phyloP scores from a whole-genome alignment of 2,888 invertebrate genomes.

The Amorpha juglandis region DNA sequence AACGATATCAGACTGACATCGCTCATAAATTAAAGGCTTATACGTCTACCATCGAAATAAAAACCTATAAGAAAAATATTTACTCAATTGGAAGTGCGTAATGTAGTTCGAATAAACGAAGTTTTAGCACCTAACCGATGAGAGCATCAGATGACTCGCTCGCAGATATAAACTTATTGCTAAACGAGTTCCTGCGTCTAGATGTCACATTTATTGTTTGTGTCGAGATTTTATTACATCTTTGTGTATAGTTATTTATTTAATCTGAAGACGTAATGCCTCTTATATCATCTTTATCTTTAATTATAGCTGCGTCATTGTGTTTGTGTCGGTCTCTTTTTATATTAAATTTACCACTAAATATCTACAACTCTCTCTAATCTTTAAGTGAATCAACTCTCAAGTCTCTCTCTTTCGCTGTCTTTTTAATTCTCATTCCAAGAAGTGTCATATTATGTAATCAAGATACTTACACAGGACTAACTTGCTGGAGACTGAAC shows the following conservation, averaged over 20 bases:
- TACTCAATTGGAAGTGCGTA: constrained; percentile 1
- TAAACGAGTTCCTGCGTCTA: background rate
- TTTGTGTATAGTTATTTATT: background rate
- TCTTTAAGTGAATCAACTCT: too few species aligned
- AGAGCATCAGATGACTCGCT: constrained; percentile 17
- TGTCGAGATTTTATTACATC: background rate
- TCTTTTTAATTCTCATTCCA: too few species aligned
- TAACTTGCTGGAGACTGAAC: too few species aligned
- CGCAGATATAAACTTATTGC: constrained; percentile 4
- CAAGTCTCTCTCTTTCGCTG: too few species aligned
- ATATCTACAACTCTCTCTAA: too few species aligned
- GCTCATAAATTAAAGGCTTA: background rate
- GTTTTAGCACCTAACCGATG: constrained; percentile 17
- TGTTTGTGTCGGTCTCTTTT: too few species aligned
- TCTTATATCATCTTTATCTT: too few species aligned
- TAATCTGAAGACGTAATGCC: background rate
- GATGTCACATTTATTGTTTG: background rate
- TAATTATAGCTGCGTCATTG: background rate
- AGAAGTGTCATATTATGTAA: too few species aligned
- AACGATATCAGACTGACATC: background rate
- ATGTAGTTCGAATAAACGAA: constrained; percentile 2
- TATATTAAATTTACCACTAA: too few species aligned
- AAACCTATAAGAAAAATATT: background rate
- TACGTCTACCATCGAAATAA: background rate
- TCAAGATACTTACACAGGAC: too few species aligned